Conservation (phyloP, 2,113 vertebrate species). For the Clarias batrachus region DNA sequence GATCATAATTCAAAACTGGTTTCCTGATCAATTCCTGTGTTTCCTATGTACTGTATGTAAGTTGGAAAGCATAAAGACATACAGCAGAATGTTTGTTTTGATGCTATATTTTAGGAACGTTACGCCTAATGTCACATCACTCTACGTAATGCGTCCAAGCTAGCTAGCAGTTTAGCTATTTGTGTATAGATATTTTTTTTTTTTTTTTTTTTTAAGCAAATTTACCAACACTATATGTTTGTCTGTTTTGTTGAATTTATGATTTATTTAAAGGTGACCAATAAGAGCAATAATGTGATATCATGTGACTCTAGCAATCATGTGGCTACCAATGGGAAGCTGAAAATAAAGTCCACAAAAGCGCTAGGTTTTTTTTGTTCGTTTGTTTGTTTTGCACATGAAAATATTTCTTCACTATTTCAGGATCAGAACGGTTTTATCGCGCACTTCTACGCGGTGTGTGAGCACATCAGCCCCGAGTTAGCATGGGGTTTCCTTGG, state of each 20-base stretch:
- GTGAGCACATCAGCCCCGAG: slow-evolving; percentile 92
- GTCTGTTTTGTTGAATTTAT: too few species aligned
- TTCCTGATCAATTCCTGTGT: background rate
- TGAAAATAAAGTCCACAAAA: background rate
- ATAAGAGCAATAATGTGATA: too few species aligned
- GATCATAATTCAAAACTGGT: background rate
- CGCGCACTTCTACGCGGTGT: slow-evolving; percentile 90
- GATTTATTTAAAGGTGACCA: too few species aligned
- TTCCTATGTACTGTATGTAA: too few species aligned
- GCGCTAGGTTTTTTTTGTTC: background rate
- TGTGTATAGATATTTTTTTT: background rate
- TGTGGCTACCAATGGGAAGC: background rate
- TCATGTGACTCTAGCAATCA: too few species aligned
- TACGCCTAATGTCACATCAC: too few species aligned
- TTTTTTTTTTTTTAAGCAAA: background rate
- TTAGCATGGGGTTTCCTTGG: slow-evolving; percentile 96
- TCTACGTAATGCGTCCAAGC: background rate
- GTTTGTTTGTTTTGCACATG: too few species aligned
- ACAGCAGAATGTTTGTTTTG: background rate
- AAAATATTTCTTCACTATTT: background rate
- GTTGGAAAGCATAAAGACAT: too few species aligned
- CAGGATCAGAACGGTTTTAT: slow-evolving; percentile 93
- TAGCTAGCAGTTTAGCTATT: background rate
- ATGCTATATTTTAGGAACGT: background rate
- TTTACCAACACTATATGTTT: too few species aligned